These are phyloP conservation scores for Nannobrachium achirus DNA, from an alignment of 2,113 vertebrate genomes.

Conservation along the genomic window DNA sequence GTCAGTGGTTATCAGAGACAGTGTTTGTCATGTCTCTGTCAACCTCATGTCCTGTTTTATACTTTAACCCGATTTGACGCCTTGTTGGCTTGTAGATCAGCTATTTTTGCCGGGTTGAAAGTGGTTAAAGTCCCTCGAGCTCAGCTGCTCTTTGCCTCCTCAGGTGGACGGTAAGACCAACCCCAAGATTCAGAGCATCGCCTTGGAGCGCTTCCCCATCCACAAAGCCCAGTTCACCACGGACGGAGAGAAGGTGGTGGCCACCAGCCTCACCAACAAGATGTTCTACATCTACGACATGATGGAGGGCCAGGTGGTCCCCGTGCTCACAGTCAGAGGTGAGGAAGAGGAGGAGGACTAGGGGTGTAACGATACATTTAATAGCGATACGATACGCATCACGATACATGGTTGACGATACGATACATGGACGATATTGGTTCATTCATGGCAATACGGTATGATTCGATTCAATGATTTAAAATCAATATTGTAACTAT, in stretches of 20 bases:
- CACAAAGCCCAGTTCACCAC: slow-evolving; percentile 86
- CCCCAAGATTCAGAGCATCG: slow-evolving; percentile 93
- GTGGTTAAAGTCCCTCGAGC: background rate
- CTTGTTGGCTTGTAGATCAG: no score
- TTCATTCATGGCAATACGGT: no score
- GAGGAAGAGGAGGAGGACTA: slow-evolving; percentile 28
- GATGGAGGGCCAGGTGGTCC: slow-evolving; percentile 88
- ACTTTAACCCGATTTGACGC: no score
- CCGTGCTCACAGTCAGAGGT: slow-evolving; percentile 88
- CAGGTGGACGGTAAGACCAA: slow-evolving; percentile 95
- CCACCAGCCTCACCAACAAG: slow-evolving; percentile 86
- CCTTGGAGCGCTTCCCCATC: slow-evolving; percentile 90
- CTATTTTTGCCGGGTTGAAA: no score
- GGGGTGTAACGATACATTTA: no score
- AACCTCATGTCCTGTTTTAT: background rate
- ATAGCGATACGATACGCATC: no score
- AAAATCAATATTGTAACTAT: no score
- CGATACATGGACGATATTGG: no score
- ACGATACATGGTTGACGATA: no score
- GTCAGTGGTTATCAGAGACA: no score
- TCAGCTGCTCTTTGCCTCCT: background rate
- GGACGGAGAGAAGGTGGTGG: slow-evolving; percentile 89
- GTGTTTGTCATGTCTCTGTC: background rate
- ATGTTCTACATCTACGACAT: slow-evolving; percentile 96
- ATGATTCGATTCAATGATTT: no score